Percentiles rank a stretch among this genome's conserved stretches.
Conservation (phyloP, 2,888 invertebrate genomes). For the Cheilosia urbana region DNA sequence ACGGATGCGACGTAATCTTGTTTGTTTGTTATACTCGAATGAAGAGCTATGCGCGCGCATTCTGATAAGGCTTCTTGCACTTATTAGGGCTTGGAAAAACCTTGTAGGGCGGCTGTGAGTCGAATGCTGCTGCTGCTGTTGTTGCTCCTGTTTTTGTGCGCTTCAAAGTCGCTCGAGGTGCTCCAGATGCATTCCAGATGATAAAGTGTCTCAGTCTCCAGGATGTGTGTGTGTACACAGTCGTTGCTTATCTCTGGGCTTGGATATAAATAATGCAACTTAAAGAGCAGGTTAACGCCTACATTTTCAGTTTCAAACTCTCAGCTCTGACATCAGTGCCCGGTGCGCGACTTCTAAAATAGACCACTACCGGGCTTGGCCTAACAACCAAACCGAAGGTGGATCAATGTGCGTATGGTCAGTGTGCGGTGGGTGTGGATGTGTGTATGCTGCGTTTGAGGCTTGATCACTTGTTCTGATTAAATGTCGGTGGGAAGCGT, state of each 20-base stretch:
- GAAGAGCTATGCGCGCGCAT: constrained; percentile 22
- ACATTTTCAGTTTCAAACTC: constrained; percentile 76
- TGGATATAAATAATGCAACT: constrained; percentile 83
- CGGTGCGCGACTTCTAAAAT: constrained; percentile 55
- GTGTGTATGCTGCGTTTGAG: background rate
- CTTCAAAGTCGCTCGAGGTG: constrained; percentile 81
- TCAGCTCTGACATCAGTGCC: background rate
- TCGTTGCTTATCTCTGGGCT: constrained; percentile 78
- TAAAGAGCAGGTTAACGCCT: constrained; percentile 84
- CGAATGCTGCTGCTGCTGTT: constrained; percentile 20
- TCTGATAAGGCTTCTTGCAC: constrained; percentile 60
- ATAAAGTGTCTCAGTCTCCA: constrained; percentile 80
- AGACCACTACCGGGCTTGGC: constrained; percentile 72
- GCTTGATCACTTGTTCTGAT: constrained; percentile 59
- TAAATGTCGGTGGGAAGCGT: constrained; percentile 69
- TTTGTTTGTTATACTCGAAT: constrained; percentile 58
- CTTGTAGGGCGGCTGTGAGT: constrained; percentile 56
- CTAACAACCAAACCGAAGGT: constrained; percentile 16
- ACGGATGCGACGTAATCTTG: constrained; percentile 33
- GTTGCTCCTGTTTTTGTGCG: constrained; percentile 60
- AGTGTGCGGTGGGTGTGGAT: background rate
- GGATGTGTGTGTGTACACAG: constrained; percentile 55
- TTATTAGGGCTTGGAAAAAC: constrained; percentile 45
- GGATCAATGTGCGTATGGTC: constrained; percentile 65
- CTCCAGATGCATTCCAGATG: constrained; percentile 83